These are phyloP conservation scores for Fukomys damarensis DNA, from an alignment of 2,113 vertebrate species.

Conservation along the genomic window DNA sequence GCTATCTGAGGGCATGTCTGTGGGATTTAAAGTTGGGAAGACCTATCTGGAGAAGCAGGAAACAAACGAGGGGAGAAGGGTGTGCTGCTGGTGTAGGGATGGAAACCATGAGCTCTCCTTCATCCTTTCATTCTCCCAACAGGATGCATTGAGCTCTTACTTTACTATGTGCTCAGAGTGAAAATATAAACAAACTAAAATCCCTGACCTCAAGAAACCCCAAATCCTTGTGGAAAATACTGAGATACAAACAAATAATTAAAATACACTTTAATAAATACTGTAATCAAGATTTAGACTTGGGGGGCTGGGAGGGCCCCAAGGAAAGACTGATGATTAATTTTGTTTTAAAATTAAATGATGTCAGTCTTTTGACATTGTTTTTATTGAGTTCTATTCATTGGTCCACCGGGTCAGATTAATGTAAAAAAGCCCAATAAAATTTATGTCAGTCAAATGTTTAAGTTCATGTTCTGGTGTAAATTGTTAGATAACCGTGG, in stretches of 20 bases:
- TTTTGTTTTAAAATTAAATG: conserved; percentile 71
- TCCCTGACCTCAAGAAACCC: conserved; percentile 61
- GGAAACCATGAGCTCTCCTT: not conserved
- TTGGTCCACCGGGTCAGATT: conserved; percentile 60
- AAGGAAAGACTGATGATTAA: conserved; percentile 68
- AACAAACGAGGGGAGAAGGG: not conserved
- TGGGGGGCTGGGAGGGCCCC: not conserved
- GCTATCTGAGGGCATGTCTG: not conserved
- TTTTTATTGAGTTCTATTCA: conserved; percentile 69
- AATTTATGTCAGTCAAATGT: conserved; percentile 67
- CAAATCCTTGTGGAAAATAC: conserved; percentile 50
- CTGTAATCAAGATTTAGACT: not conserved
- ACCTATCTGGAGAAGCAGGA: not conserved
- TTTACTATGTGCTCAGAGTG: not conserved
- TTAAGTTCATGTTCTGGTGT: not conserved
- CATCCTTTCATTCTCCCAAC: not conserved
- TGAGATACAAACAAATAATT: conserved; percentile 68
- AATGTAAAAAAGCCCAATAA: conserved; percentile 64
- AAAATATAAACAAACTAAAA: conserved; percentile 17
- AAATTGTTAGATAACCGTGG: not conserved
- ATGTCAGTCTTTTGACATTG: conserved; percentile 70
- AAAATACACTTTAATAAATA: conserved; percentile 72
- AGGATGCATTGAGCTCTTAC: not conserved
- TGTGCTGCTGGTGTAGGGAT: accelerated
- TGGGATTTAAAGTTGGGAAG: not conserved